A percentile compares a stretch with the other conserved stretches of the same genome.
Evolutionary conservation across 1,140 invertebrate species (phyloP).

Genomic region (Aphis gossypii): DNA sequence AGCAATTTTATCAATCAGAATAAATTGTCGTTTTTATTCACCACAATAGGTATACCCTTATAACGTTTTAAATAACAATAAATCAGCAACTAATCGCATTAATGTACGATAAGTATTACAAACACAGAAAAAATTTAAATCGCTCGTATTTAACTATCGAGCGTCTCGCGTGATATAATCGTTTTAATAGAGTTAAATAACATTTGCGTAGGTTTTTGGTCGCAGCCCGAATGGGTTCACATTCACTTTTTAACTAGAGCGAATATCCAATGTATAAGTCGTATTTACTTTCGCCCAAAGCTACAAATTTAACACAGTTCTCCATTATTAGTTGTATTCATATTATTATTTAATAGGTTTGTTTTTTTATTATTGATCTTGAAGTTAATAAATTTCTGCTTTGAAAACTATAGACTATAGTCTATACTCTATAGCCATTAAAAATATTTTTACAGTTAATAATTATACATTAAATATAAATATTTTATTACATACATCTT

Average conservation of each 20-base stretch:
- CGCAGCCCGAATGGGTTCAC: neutral
- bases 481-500: neutral
- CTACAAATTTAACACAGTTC: neutral
- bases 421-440: no score
- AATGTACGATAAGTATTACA: neutral
- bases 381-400: no score
- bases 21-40: neutral
- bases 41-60: neutral
- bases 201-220: conserved; percentile 21
- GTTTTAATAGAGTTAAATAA: conserved; percentile 15
- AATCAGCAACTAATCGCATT: neutral
- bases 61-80: neutral
- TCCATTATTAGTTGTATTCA: neutral
- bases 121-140: neutral
- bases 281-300: conserved; percentile 38
- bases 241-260: conserved; percentile 50
- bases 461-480: neutral
- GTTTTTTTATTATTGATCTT: no score
- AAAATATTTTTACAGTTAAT: neutral
- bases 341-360: neutral
- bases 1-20: neutral
- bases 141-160: neutral
- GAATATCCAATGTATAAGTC: neutral
- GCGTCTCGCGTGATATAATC: neutral
- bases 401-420: no score